Base-by-base conservation (phyloP, 2,888 invertebrate genomes). In the Pterostichus madidus region DNA sequence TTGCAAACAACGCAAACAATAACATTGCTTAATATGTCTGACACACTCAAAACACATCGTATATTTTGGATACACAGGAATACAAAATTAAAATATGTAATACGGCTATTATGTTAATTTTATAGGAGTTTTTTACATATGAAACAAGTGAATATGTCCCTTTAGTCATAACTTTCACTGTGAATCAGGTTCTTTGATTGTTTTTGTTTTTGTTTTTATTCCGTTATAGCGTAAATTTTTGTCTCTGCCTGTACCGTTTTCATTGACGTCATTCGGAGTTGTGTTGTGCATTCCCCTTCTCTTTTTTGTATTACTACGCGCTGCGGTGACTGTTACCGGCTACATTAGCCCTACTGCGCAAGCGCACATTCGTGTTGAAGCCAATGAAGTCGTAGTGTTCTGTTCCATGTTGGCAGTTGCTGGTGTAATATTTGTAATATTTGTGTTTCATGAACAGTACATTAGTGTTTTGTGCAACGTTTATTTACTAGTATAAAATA, bases 241-340 rank as follows among this genome's bases (percentile, higher is more conserved):
- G 56, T 13, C 11, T 11, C 8, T 17, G 77, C 56, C 15, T 77
- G 77, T 77, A 77, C 77, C 8, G 39, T 77, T 32, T 77, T 77
- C 77, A 77, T 77, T 77, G 77, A 56, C 77, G 77, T 77, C 77
- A 77, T 77, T 77, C 77, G 10, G 8, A 52, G 75, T 77, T 75
- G 75, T 75, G 75, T 71, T 71, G 39, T 44, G 44, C 44, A 71
- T 13, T 44, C 13, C 75, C 32, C 31, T 31, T 24, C 35, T 64
- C 31, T 64, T 56, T 17, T 5, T 6, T 35, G 64, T 64, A 64
- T 64, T 11, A 64, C 35, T 64, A 7, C 64, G 64, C 64, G 32
- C 10, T 64, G 32, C 32, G 64, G 1, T n/a, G 31, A 7, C 32
- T 64, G 24, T 8, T 24, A 24, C 24, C 1, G 24, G 24, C 24